A percentile compares a stretch with the other conserved stretches of the same genome.
These are phyloP conservation scores for Ctenochaetus hawaiiensis DNA, from an alignment of 2,797 vertebrate species.

Conservation along the genomic window DNA sequence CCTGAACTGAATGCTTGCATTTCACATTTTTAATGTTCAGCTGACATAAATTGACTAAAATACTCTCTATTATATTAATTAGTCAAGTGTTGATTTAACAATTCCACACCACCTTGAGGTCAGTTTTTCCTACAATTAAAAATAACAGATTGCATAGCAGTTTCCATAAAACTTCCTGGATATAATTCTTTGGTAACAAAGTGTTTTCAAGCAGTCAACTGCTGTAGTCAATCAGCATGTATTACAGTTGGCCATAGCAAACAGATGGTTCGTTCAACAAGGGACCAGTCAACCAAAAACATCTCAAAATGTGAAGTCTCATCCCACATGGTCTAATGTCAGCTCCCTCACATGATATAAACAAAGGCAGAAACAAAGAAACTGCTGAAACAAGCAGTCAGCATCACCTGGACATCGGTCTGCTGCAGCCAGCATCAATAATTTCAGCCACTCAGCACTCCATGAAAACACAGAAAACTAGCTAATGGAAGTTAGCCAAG, in stretches of 20 bases:
- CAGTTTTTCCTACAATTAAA: not conserved
- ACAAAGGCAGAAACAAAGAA: conserved; percentile 4
- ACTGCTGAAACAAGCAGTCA: conserved; percentile 15
- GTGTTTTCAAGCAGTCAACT: too few species aligned
- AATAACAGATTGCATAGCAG: not conserved
- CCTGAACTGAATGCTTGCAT: too few species aligned
- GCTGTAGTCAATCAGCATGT: not conserved
- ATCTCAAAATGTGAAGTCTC: not conserved
- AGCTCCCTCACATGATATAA: conserved; percentile 29
- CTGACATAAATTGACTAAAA: too few species aligned
- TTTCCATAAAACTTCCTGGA: not conserved
- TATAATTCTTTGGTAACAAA: too few species aligned
- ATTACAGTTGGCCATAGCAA: too few species aligned
- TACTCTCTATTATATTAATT: too few species aligned
- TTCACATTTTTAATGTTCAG: too few species aligned
- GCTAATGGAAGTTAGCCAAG: conserved; percentile 41
- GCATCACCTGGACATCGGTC: conserved; percentile 22
- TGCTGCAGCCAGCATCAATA: conserved; percentile 25
- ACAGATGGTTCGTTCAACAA: not conserved
- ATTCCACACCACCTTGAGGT: too few species aligned
- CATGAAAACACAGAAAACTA: conserved; percentile 23
- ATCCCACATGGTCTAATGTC: not conserved
- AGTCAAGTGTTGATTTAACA: too few species aligned
- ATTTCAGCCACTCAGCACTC: conserved; percentile 28
- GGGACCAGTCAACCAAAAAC: not conserved